Base-by-base conservation (phyloP, 2,113 vertebrate genomes). In the Oncorhynchus keta region DNA sequence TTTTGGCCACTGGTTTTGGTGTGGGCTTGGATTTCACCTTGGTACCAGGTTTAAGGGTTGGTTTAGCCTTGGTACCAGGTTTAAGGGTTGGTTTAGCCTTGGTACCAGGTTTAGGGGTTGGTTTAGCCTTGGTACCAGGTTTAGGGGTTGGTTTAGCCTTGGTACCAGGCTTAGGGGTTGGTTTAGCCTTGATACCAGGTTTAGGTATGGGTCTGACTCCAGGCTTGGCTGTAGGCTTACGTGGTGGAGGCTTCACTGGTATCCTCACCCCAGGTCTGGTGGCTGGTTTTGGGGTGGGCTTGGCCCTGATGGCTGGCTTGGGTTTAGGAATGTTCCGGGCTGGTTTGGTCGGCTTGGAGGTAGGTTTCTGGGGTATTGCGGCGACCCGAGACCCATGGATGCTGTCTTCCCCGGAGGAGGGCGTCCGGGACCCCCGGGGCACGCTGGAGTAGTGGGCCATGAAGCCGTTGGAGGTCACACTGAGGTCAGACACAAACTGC, bases 401-500 rank as follows among this genome's bases (percentile, higher is more conserved):
- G 49, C 86, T 86, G 70, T 93, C 91, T 8, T 90, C 86, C 28
- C 79, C 87, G 0, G 81, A 64, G 0, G 90, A 92, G 51, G 91
- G 83, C 7, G 62, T 68, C 16, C 87, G 83, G 28, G 92, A 88
- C 8, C 92, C 90, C 1, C 75, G 89, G 11, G 93, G 89, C 9
- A 93, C 82, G 2, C 88, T 91, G 75, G 75, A 81, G 79, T 97
- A 97, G 77, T 89, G 79, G n/a, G 95, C 95, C 65, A 95, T 93
- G 86, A 97, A 97, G 64, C 39, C 24, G 20, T 24, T 32, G 0
- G 94, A 94, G 0, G 96, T 96, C 78, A 97, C 94, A 3, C 96
- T 97, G 78, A 96, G 95, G 81, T 97, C 96, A 0, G 96, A 97
- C 30, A 97, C 95, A 20, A 97, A 97, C 90, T 97, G 96, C 66